Evolutionary conservation across 92 coral and sea anemone genomes (phyloP).

Genomic region (Palythoa grandis): DNA sequence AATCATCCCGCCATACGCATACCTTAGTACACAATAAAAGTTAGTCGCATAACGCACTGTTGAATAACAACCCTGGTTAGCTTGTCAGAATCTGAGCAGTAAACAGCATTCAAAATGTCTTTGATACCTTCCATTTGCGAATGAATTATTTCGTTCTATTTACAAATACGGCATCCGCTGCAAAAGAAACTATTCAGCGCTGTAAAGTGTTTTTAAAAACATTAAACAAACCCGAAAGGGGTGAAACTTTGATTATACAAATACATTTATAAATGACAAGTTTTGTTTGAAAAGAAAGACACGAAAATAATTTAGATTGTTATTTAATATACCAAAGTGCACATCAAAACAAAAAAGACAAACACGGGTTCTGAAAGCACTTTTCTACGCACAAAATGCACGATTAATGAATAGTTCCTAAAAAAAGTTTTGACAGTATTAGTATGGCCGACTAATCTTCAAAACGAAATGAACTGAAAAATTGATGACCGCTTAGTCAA

Average conservation of each 20-base stretch:
- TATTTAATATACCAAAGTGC: constrained; percentile 24
- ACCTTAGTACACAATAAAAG: background rate
- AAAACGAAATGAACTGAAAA: constrained; percentile 5
- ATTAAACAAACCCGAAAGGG: background rate
- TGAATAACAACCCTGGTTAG: constrained; percentile 8
- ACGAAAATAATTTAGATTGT: constrained; percentile 23
- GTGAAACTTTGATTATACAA: constrained; percentile 11
- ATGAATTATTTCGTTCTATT: background rate
- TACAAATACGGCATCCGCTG: background rate
- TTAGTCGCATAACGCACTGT: constrained; percentile 19
- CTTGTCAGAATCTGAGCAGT: background rate
- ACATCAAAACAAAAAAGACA: constrained; percentile 28
- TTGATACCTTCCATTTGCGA: background rate
- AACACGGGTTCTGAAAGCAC: constrained; percentile 10
- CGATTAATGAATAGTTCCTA: constrained; percentile 29
- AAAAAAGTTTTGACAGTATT: background rate
- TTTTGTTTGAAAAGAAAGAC: constrained; percentile 22
- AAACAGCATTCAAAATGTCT: background rate
- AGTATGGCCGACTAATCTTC: constrained; percentile 16
- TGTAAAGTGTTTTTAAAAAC: background rate
- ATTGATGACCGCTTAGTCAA: constrained; percentile 20
- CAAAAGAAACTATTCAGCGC: background rate
- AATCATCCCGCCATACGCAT: background rate
- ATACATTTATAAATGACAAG: constrained; percentile 20
- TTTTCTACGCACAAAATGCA: background rate